phyloP scores from a whole-genome alignment of 37 sponge, comb jelly and placozoan species.

The Haliclona indistincta region DNA sequence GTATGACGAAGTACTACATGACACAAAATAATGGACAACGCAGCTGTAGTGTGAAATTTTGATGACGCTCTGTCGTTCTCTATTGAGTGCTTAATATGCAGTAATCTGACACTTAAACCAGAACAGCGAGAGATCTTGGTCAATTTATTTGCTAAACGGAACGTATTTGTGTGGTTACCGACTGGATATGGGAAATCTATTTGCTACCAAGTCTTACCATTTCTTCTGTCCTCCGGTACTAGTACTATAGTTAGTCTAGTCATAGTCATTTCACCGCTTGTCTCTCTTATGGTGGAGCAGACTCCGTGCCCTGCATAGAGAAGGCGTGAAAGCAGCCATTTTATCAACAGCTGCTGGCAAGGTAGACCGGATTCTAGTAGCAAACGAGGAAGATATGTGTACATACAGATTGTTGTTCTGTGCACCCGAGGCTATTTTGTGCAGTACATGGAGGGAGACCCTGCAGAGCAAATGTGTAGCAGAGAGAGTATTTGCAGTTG shows the following conservation, averaged over 20 bases:
- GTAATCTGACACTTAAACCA: too few species aligned
- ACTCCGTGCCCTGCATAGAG: background rate
- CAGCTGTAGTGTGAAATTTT: too few species aligned
- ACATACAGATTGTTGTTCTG: slow-evolving; percentile 1
- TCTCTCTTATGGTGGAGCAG: slow-evolving; percentile 59
- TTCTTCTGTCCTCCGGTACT: background rate
- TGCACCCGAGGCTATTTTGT: slow-evolving; percentile 22
- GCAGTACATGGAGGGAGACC: slow-evolving; percentile 20
- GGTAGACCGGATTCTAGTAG: background rate
- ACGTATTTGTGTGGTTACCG: background rate
- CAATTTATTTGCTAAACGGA: too few species aligned
- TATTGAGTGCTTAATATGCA: too few species aligned
- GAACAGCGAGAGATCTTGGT: too few species aligned
- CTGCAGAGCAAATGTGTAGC: background rate
- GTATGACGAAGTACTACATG: too few species aligned
- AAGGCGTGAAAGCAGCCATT: slow-evolving; percentile 37
- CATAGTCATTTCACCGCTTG: slow-evolving; percentile 40
- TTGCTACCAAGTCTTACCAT: slow-evolving; percentile 1
- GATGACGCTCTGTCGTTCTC: too few species aligned
- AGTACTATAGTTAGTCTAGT: background rate
- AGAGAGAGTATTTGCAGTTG: slow-evolving; percentile 8
- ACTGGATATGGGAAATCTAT: background rate
- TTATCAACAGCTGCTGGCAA: background rate
- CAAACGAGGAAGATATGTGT: slow-evolving; percentile 11
- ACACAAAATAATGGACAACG: too few species aligned